A percentile compares a stretch with the other conserved stretches of the same genome.
Conservation (phyloP, 2,888 invertebrate species). For the Tipula helvola region DNA sequence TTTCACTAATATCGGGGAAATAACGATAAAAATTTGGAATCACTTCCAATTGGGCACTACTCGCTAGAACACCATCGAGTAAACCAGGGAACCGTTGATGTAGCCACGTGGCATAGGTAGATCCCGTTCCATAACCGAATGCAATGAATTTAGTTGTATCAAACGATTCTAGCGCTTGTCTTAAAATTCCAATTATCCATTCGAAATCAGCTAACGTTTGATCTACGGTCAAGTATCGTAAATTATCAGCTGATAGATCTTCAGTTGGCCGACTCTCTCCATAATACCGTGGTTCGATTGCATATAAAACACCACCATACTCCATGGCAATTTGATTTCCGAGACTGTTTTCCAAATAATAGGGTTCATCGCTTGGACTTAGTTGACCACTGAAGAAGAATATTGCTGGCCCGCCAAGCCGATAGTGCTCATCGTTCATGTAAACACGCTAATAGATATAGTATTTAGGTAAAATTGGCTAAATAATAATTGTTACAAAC, state of each 20-base stretch:
- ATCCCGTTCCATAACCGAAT: not conserved
- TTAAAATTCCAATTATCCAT: not conserved
- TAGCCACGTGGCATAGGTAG: not conserved
- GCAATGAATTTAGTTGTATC: not conserved
- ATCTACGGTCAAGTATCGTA: not conserved
- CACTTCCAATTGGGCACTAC: not conserved
- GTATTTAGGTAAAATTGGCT: not conserved
- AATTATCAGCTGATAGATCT: not conserved
- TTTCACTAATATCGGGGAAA: not conserved
- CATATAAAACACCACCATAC: not conserved
- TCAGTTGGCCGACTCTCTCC: not conserved
- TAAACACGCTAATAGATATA: not conserved
- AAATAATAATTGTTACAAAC: not conserved
- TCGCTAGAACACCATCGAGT: not conserved
- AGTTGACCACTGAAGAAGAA: not conserved
- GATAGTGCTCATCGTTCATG: not conserved
- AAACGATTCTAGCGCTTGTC: not conserved
- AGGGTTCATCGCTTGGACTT: not conserved
- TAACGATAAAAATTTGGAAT: not conserved
- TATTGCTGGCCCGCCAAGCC: not conserved
- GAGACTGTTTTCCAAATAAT: not conserved
- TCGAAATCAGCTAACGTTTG: not conserved
- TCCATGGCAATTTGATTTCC: not conserved
- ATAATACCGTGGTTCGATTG: not conserved
- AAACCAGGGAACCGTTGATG: not conserved